phyloP scores from a whole-genome alignment of 2,113 vertebrate genomes.

The Ictalurus punctatus region DNA sequence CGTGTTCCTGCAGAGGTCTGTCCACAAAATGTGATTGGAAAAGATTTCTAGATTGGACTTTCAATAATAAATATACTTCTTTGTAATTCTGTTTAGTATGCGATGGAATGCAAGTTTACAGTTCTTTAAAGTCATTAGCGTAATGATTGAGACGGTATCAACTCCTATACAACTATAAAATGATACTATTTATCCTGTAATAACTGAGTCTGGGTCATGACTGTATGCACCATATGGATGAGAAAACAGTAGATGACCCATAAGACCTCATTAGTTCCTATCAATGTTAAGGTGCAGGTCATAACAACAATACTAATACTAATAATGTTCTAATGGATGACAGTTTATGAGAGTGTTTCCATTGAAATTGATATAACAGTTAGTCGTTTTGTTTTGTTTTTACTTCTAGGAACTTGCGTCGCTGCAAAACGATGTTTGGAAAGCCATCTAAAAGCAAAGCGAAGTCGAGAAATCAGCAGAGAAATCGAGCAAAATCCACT shows the following conservation, averaged over 20 bases:
- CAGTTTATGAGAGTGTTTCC: neutral
- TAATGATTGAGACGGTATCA: neutral
- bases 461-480: neutral
- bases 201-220: too few relatives aligned
- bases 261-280: too few relatives aligned
- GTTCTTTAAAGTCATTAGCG: neutral
- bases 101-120: neutral
- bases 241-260: too few relatives aligned
- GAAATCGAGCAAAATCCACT: neutral
- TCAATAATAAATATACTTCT: neutral
- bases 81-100: neutral
- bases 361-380: neutral
- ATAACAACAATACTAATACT: neutral
- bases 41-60: neutral
- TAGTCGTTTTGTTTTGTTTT: neutral
- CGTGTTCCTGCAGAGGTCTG: slow-evolving; percentile 47
- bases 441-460: slow-evolving; percentile 5
- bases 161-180: neutral
- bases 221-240: too few relatives aligned
- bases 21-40: neutral
- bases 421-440: slow-evolving; percentile 27
- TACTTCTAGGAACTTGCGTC: slow-evolving; percentile 40
- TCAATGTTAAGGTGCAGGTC: too few relatives aligned
- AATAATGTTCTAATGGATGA: neutral
- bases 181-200: too few relatives aligned